Percentiles rank a stretch among this genome's conserved stretches.
Evolutionary conservation across 2,888 invertebrate genomes (phyloP).

Genomic region (Mythimna albipuncta): DNA sequence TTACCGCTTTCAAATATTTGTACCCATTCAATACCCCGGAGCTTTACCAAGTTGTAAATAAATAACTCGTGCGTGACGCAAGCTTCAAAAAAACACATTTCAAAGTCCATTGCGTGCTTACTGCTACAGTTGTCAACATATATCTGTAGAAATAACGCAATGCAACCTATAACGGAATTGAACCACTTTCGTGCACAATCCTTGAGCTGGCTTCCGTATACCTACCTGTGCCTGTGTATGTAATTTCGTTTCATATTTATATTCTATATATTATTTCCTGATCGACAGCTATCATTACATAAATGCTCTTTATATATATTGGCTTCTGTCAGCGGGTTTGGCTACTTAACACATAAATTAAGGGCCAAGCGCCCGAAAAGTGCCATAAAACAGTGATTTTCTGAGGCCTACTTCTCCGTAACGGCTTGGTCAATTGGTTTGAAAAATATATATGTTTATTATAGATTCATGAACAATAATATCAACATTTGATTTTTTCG

Average conservation of each 20-base stretch:
- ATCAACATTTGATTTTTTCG: too few relatives aligned
- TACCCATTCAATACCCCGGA: constrained; percentile 12
- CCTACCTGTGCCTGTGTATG: constrained; percentile 1
- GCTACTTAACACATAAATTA: too few relatives aligned
- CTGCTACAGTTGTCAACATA: constrained; percentile 18
- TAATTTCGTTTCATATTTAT: constrained; percentile 53
- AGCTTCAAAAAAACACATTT: constrained; percentile 12
- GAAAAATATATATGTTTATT: too few relatives aligned
- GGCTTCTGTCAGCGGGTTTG: neutral
- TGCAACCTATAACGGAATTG: constrained; percentile 25
- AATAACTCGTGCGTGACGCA: constrained; percentile 39
- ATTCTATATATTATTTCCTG: constrained; percentile 48
- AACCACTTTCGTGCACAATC: constrained; percentile 56
- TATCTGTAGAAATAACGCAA: constrained; percentile 25
- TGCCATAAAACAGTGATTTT: too few relatives aligned
- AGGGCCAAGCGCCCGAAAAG: too few relatives aligned
- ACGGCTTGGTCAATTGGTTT: too few relatives aligned
- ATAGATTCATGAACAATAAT: too few relatives aligned
- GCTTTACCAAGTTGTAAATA: constrained; percentile 24
- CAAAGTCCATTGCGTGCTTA: constrained; percentile 39
- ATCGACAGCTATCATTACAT: constrained; percentile 10
- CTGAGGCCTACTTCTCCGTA: too few relatives aligned
- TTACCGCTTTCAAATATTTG: constrained; percentile 14
- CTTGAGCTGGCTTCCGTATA: constrained; percentile 63
- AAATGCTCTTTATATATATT: neutral